Percentiles rank a stretch among this genome's conserved stretches.
Conservation (phyloP, 1,140 invertebrate genomes). For the Micrasema minimum region DNA sequence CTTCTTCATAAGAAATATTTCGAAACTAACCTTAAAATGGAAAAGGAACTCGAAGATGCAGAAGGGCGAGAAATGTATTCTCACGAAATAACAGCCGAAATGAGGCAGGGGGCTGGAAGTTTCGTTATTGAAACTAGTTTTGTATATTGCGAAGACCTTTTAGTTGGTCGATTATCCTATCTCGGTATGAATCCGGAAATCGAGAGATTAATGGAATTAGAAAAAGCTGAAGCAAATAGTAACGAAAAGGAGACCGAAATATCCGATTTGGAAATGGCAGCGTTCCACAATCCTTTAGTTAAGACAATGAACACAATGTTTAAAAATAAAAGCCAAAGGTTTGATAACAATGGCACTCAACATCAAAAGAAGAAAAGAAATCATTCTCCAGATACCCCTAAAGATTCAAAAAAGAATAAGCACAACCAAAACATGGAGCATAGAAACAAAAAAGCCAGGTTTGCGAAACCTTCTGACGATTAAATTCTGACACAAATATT, state of each 20-base stretch:
- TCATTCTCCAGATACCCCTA: slow-evolving; percentile 23
- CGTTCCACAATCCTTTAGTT: slow-evolving; percentile 55
- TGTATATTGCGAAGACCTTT: slow-evolving; percentile 77
- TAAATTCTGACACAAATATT: neutral
- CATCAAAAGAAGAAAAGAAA: slow-evolving; percentile 21
- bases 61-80: slow-evolving; percentile 74
- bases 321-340: slow-evolving; percentile 24
- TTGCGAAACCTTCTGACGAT: slow-evolving; percentile 37
- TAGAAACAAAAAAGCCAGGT: slow-evolving; percentile 40
- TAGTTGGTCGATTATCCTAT: slow-evolving; percentile 85
- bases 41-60: slow-evolving; percentile 79
- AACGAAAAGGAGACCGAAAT: slow-evolving; percentile 66
- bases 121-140: slow-evolving; percentile 83
- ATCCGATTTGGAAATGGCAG: slow-evolving; percentile 76
- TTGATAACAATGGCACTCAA: neutral
- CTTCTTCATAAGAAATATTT: too few relatives aligned
- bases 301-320: slow-evolving; percentile 46
- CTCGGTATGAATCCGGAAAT: slow-evolving; percentile 91
- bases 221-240: slow-evolving; percentile 54
- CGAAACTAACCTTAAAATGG: slow-evolving; percentile 54
- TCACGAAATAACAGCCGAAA: slow-evolving; percentile 72
- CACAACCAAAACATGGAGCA: slow-evolving; percentile 19
- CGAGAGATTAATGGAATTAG: slow-evolving; percentile 77
- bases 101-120: slow-evolving; percentile 69
- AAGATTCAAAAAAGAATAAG: slow-evolving; percentile 28